These are phyloP conservation scores for Sialia sialis DNA, from an alignment of 2,113 vertebrate genomes.

Conservation along the genomic window DNA sequence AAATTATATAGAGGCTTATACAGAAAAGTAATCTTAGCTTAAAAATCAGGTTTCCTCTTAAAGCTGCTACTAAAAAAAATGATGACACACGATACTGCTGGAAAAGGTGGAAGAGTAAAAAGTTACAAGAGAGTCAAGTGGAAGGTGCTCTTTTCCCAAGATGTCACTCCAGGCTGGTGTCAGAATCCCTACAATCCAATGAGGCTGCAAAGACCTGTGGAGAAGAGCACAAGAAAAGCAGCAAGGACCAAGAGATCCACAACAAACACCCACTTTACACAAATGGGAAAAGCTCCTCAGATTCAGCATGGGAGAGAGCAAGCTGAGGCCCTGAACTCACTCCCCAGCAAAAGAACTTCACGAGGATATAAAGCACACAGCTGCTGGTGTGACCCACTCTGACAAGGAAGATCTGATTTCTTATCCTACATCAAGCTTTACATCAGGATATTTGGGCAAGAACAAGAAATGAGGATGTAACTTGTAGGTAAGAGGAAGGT, in stretches of 20 bases:
- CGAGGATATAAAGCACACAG: not conserved
- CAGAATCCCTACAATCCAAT: not conserved
- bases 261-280: not conserved
- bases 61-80: not conserved
- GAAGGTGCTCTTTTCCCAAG: not conserved
- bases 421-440: not conserved
- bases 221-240: not conserved
- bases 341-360: not conserved
- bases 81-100: not conserved
- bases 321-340: not conserved
- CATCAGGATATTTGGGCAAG: not conserved
- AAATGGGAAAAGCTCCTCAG: not conserved
- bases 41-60: not conserved
- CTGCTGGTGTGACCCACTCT: not conserved
- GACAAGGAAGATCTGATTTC: not conserved
- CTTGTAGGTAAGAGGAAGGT: not conserved
- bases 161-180: not conserved
- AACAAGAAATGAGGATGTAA: not conserved
- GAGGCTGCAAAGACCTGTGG: not conserved
- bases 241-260: not conserved
- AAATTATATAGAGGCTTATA: not conserved
- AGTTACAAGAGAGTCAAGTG: not conserved
- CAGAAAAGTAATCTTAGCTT: not conserved
- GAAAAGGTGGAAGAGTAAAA: not conserved
- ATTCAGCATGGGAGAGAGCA: not conserved